Evolutionary conservation across 2,888 invertebrate genomes (phyloP).

Genomic region (Eristalis pertinax): DNA sequence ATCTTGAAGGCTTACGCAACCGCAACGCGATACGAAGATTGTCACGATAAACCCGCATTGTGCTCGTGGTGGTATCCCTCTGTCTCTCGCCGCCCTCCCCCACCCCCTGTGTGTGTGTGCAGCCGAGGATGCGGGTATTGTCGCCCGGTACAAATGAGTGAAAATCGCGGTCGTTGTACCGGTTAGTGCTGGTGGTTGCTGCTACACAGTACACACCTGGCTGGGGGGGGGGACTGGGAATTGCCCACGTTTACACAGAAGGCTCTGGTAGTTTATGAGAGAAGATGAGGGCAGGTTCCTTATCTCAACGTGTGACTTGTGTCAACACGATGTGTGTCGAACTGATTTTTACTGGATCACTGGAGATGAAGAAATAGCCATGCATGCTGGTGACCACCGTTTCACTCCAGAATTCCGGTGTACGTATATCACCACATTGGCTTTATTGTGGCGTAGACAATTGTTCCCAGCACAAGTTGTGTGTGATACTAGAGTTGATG

Average conservation of each 20-base stretch:
- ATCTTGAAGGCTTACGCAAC: conserved; percentile 7
- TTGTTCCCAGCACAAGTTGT: too few species aligned
- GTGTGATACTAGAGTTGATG: too few species aligned
- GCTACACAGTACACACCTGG: background rate
- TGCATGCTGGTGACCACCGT: too few species aligned
- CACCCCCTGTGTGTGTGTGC: background rate
- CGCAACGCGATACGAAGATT: conserved; percentile 10
- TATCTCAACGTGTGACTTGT: too few species aligned
- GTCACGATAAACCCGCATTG: conserved; percentile 7
- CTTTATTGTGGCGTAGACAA: too few species aligned
- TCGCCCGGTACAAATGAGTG: background rate
- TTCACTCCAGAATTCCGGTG: too few species aligned
- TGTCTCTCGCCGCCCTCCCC: background rate
- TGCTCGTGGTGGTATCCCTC: background rate
- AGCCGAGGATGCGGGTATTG: background rate
- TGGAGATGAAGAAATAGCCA: too few species aligned
- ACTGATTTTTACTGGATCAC: too few species aligned
- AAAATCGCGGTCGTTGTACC: background rate
- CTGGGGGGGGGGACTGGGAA: background rate
- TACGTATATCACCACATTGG: too few species aligned
- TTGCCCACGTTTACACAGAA: background rate
- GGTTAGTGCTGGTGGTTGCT: background rate
- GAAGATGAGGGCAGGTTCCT: too few species aligned
- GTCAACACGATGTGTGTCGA: too few species aligned
- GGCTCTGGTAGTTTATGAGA: too few species aligned